Evolutionary conservation across 2,888 invertebrate species (phyloP).

Genomic region (Dolomedes plantarius): DNA sequence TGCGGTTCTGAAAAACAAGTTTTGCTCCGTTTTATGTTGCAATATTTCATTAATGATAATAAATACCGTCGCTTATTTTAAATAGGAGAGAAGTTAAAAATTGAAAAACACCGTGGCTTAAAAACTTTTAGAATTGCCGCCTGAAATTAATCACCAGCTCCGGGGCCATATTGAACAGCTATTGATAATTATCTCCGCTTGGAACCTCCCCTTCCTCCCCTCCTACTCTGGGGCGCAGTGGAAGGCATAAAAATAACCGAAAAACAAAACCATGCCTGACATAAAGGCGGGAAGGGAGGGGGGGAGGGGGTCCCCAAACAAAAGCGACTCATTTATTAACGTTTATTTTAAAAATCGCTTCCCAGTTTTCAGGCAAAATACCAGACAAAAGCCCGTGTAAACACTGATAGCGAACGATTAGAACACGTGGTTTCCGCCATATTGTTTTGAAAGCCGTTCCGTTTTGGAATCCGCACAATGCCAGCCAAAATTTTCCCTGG

Average conservation of each 20-base stretch:
- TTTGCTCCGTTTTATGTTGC: slow-evolving; percentile 69
- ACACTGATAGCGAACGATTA: slow-evolving; percentile 71
- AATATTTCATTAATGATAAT: slow-evolving; percentile 71
- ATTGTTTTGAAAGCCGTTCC: slow-evolving; percentile 69
- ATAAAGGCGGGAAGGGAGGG: slow-evolving; percentile 26
- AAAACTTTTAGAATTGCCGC: slow-evolving; percentile 53
- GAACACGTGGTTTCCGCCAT: slow-evolving; percentile 71
- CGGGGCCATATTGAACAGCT: slow-evolving; percentile 64
- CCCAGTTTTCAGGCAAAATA: slow-evolving; percentile 47
- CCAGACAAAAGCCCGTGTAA: slow-evolving; percentile 64
- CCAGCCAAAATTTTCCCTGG: slow-evolving; percentile 43
- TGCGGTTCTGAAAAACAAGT: slow-evolving; percentile 64
- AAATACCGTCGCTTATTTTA: slow-evolving; percentile 69
- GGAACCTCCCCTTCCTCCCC: slow-evolving; percentile 22
- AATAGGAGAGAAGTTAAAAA: slow-evolving; percentile 65
- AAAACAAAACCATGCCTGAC: slow-evolving; percentile 39
- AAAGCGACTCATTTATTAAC: slow-evolving; percentile 68
- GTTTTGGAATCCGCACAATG: slow-evolving; percentile 63
- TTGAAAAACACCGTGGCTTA: slow-evolving; percentile 65
- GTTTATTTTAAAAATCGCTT: slow-evolving; percentile 69
- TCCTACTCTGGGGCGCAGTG: slow-evolving; percentile 29
- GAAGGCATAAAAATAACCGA: slow-evolving; percentile 56
- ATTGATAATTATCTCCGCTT: slow-evolving; percentile 69
- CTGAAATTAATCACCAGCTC: slow-evolving; percentile 55
- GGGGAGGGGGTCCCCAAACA: slow-evolving; percentile 55